Percentiles rank a stretch among this genome's conserved stretches.
Conservation (phyloP, 2,797 vertebrate species). For the Hybognathus amarus region DNA sequence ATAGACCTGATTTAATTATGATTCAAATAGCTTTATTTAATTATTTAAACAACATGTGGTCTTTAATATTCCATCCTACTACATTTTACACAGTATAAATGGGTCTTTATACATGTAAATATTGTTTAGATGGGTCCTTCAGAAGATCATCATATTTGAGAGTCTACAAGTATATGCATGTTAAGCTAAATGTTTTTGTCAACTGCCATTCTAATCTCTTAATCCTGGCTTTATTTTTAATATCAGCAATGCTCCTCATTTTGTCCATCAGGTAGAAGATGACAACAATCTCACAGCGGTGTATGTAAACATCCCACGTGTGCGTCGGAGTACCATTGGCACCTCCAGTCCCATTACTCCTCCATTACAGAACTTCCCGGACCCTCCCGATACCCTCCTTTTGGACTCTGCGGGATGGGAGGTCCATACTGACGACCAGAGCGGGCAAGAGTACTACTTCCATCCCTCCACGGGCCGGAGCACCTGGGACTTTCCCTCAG, state of each 20-base stretch:
- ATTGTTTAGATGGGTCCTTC: neutral
- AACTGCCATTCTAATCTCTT: neutral
- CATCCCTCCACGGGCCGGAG: conserved; percentile 85
- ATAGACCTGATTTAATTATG: too few relatives aligned
- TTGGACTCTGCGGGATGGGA: conserved; percentile 82
- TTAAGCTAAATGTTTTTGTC: neutral
- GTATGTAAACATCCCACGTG: conserved; percentile 87
- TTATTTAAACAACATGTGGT: too few relatives aligned
- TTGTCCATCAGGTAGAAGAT: conserved; percentile 66
- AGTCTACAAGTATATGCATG: neutral
- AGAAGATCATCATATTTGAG: neutral
- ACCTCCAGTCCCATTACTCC: neutral
- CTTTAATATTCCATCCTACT: too few relatives aligned
- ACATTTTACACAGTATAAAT: neutral
- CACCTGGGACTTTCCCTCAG: conserved; percentile 89
- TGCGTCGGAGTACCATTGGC: conserved; percentile 65
- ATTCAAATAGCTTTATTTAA: too few relatives aligned
- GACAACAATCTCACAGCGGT: conserved; percentile 69
- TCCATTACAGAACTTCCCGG: neutral
- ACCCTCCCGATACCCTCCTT: conserved; percentile 59
- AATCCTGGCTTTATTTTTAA: neutral
- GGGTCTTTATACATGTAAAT: neutral
- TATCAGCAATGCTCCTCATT: neutral
- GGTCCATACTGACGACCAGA: conserved; percentile 85
- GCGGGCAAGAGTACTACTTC: conserved; percentile 89